Percentiles rank a stretch among this genome's conserved stretches.
Evolutionary conservation across 2,113 vertebrate species (phyloP).

Genomic region (Embiotoca jacksoni): DNA sequence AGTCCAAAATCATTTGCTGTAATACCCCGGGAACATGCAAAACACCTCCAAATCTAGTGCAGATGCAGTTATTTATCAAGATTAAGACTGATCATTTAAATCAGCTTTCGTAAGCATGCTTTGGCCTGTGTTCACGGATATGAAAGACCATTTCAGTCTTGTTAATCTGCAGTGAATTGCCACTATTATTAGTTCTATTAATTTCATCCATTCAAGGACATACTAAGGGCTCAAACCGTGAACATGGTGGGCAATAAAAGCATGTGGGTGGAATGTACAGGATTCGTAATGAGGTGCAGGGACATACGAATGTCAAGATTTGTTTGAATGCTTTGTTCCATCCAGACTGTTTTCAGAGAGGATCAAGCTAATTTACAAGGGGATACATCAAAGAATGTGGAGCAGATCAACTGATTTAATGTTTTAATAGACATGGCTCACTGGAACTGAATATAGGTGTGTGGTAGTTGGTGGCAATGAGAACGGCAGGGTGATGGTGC

Average conservation of each 20-base stretch:
- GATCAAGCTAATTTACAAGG: conserved; percentile 8
- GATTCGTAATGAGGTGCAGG: conserved; percentile 22
- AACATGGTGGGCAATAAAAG: conserved; percentile 44
- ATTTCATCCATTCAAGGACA: conserved; percentile 49
- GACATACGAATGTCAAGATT: conserved; percentile 3
- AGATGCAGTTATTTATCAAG: conserved; percentile 11
- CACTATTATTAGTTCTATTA: conserved; percentile 19
- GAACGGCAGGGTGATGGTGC: background rate
- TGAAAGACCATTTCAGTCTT: conserved; percentile 32
- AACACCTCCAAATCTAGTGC: background rate
- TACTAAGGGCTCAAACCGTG: background rate
- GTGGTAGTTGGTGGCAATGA: background rate
- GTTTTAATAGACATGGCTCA: conserved; percentile 1
- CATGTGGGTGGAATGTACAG: conserved; percentile 33
- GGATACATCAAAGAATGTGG: background rate
- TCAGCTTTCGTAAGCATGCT: conserved; percentile 13
- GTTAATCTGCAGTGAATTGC: conserved; percentile 19
- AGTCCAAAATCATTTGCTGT: background rate
- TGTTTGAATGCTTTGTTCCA: conserved; percentile 18
- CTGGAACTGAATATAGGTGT: background rate
- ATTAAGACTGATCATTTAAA: conserved; percentile 17
- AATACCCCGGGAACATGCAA: background rate
- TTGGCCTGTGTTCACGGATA: conserved; percentile 7
- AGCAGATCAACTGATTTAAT: background rate
- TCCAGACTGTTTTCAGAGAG: conserved; percentile 7